A percentile compares a stretch with the other conserved stretches of the same genome.
These are phyloP conservation scores for Laterallus jamaicensis DNA, from an alignment of 2,113 vertebrate genomes.

Conservation along the genomic window DNA sequence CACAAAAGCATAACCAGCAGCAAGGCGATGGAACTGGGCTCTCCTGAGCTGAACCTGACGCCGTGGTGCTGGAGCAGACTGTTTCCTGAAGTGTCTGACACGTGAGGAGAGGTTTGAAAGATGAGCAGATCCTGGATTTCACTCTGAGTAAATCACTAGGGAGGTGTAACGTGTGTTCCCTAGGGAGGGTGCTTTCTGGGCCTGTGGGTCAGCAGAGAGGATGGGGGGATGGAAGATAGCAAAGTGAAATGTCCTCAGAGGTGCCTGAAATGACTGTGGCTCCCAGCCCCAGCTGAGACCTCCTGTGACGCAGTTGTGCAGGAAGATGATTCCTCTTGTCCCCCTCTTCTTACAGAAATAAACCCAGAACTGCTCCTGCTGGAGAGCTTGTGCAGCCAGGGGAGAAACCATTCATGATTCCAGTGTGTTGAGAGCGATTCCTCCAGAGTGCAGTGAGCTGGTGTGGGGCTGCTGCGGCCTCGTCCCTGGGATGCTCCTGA, in stretches of 20 bases:
- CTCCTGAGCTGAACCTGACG: background rate
- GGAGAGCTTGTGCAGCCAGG: background rate
- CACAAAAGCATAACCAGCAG: background rate
- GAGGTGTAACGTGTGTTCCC: too few relatives aligned
- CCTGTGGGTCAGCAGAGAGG: rapidly evolving
- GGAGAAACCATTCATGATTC: background rate
- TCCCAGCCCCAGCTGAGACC: background rate
- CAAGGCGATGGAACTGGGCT: background rate
- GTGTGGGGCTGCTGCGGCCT: rapidly evolving
- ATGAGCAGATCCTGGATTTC: background rate
- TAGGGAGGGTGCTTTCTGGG: background rate
- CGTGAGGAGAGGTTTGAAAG: background rate
- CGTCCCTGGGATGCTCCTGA: background rate
- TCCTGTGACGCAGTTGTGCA: background rate
- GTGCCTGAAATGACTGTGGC: rapidly evolving
- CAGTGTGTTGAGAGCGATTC: background rate
- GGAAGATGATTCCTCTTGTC: background rate
- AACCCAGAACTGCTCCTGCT: background rate
- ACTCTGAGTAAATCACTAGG: background rate
- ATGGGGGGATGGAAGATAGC: background rate
- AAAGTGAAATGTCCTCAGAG: background rate
- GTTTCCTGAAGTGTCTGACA: background rate
- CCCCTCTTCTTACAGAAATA: background rate
- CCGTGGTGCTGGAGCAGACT: background rate
- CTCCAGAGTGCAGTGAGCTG: background rate